Conservation (phyloP, 2,888 invertebrate genomes). For the Cremastinae sp. region DNA sequence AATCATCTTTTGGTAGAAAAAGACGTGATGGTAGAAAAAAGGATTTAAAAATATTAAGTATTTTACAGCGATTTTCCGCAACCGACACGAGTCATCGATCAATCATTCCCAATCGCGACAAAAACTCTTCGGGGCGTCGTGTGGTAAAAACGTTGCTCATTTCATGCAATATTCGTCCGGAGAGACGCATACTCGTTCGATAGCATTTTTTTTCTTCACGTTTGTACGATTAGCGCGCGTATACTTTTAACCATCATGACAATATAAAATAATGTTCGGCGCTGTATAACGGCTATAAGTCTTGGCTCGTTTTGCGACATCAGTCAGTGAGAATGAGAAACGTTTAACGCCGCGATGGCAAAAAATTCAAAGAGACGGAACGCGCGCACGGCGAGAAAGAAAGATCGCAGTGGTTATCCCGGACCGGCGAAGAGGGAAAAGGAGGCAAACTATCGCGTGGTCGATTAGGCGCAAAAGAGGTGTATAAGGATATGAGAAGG, state of each 20-base stretch:
- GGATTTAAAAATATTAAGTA: background rate
- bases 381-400: slow-evolving; percentile 7
- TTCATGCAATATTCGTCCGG: slow-evolving; percentile 1
- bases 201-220: background rate
- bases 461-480: slow-evolving; percentile 52
- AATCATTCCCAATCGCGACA: background rate
- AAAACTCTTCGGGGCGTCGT: background rate
- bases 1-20: slow-evolving; percentile 1
- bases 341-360: slow-evolving; percentile 33
- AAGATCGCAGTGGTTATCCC: background rate
- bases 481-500: slow-evolving; percentile 33
- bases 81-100: no score
- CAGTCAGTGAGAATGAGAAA: slow-evolving; percentile 42
- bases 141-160: background rate
- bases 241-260: slow-evolving; percentile 42
- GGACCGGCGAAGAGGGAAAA: background rate
- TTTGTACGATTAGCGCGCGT: slow-evolving; percentile 12
- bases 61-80: no score
- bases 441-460: slow-evolving; percentile 41
- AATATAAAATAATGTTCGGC: slow-evolving; percentile 44
- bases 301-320: slow-evolving; percentile 47
- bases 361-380: slow-evolving; percentile 19
- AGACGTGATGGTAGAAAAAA: slow-evolving; percentile 4
- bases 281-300: slow-evolving; percentile 36
- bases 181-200: background rate